A percentile compares a stretch with the other conserved stretches of the same genome.
Evolutionary conservation across 2,113 vertebrate genomes (phyloP).

Genomic region (Probosciger aterrimus): DNA sequence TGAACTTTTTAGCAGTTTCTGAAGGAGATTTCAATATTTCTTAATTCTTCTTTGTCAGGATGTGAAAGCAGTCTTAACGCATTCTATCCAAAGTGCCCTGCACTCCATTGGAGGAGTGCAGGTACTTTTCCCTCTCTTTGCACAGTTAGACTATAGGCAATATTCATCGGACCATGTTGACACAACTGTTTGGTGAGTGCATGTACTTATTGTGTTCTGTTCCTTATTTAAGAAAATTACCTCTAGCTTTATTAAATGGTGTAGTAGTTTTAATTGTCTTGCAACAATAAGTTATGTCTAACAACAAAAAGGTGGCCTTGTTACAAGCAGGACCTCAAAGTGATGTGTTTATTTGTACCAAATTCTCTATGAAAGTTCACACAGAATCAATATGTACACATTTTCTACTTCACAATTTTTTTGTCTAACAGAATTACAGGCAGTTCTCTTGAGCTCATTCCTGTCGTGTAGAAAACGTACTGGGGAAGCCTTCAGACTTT

Average conservation of each 20-base stretch:
- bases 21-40: not conserved
- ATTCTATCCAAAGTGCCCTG: slow-evolving; percentile 96
- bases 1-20: not conserved
- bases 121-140: slow-evolving; percentile 97
- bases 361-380: not conserved
- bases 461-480: not conserved
- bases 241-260: not conserved
- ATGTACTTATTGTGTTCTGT: not conserved
- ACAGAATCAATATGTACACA: not conserved
- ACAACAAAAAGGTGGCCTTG: not conserved
- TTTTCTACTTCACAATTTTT: not conserved
- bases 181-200: slow-evolving; percentile 90
- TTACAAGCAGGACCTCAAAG: not conserved
- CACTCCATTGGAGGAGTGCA: slow-evolving; percentile 97
- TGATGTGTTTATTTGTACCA: not conserved
- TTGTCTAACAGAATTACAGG: not conserved
- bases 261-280: not conserved
- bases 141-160: slow-evolving; percentile 92
- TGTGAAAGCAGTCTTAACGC: slow-evolving; percentile 96
- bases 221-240: not conserved
- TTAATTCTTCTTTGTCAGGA: slow-evolving; percentile 77
- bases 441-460: not conserved
- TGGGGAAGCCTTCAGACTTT: not conserved
- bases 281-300: not conserved
- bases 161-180: slow-evolving; percentile 86